phyloP scores from a whole-genome alignment of 2,797 vertebrate genomes.

The Odontamblyopus lacepedii region DNA sequence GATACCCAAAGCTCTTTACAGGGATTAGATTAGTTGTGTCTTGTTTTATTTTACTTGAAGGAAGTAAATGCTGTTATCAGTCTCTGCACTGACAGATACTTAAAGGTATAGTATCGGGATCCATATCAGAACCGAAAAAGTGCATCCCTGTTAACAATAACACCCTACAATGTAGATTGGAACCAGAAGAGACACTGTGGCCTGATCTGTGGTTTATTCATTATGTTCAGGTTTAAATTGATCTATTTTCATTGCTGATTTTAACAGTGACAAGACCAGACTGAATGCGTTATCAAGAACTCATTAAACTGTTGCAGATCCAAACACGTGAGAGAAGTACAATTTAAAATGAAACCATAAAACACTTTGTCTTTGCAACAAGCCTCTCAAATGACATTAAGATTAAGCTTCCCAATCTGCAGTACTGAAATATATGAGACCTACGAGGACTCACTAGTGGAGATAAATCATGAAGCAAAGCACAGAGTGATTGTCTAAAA shows the following conservation, averaged over 20 bases:
- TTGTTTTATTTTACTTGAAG: no score
- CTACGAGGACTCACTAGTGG: slow-evolving; percentile 23
- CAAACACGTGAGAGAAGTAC: slow-evolving; percentile 17
- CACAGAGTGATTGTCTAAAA: neutral
- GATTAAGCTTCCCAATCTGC: slow-evolving; percentile 21
- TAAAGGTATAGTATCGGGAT: no score
- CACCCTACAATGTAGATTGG: neutral
- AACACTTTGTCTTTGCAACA: slow-evolving; percentile 19
- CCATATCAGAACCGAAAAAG: no score
- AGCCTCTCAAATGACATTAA: slow-evolving; percentile 23
- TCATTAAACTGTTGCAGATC: slow-evolving; percentile 30
- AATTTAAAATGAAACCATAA: slow-evolving; percentile 33
- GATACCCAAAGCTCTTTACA: no score
- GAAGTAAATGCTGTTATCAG: no score
- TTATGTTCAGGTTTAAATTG: slow-evolving; percentile 11
- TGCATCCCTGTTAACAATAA: neutral
- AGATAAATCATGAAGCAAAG: slow-evolving; percentile 33
- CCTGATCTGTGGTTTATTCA: slow-evolving; percentile 15
- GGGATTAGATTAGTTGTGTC: no score
- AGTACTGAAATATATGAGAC: slow-evolving; percentile 18
- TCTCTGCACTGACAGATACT: no score
- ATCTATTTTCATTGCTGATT: slow-evolving; percentile 12
- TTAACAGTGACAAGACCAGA: neutral
- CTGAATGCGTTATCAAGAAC: neutral
- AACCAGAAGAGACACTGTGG: slow-evolving; percentile 3